phyloP scores from a whole-genome alignment of 2,888 invertebrate species.

The Neoascia interrupta region DNA sequence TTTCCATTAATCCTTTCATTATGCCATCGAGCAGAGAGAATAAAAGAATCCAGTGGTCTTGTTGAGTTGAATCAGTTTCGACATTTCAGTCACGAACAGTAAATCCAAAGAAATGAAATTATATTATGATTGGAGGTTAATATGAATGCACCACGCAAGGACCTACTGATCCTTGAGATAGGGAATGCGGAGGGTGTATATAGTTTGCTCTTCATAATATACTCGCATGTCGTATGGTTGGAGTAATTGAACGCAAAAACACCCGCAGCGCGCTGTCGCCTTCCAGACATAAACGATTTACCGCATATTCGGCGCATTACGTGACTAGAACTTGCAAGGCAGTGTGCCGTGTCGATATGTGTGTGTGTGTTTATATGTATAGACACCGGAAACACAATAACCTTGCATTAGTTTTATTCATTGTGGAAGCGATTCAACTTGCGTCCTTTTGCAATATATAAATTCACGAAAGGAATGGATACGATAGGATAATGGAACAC shows the following conservation, averaged over 20 bases:
- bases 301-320: conserved; percentile 56
- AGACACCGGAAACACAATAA: conserved; percentile 8
- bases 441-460: conserved; percentile 7
- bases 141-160: conserved; percentile 48
- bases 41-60: background rate
- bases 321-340: conserved; percentile 47
- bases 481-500: conserved; percentile 18
- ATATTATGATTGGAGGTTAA: conserved; percentile 44
- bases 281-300: conserved; percentile 2
- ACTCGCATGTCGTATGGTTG: background rate
- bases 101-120: conserved; percentile 18
- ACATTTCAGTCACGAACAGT: conserved; percentile 37
- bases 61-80: conserved; percentile 8
- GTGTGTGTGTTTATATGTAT: conserved; percentile 9
- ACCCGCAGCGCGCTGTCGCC: conserved; percentile 22
- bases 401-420: conserved; percentile 29
- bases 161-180: background rate
- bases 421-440: conserved; percentile 11
- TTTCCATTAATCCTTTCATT: conserved; percentile 42
- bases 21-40: background rate
- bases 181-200: no score
- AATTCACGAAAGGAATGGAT: background rate
- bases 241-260: conserved; percentile 30
- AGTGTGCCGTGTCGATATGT: background rate
- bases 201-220: no score